phyloP scores from a whole-genome alignment of 1,140 invertebrate genomes.

The Zaprionus kolodkinae region DNA sequence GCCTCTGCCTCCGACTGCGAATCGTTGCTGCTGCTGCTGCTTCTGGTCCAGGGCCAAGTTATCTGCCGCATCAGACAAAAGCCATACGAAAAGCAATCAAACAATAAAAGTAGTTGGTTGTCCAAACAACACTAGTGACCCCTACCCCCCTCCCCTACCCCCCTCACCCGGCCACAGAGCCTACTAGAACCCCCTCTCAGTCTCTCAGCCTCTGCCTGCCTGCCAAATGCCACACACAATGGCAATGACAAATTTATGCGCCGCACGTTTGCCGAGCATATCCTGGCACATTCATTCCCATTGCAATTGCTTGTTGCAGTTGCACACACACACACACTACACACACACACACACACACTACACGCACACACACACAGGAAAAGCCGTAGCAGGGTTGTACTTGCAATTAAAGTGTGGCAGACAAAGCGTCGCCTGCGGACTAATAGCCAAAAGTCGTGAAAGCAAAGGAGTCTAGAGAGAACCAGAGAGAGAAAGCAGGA shows the following conservation, averaged over 20 bases:
- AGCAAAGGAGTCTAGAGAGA: neutral
- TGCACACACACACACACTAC: neutral
- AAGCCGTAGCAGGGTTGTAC: neutral
- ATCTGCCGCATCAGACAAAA: conserved; percentile 41
- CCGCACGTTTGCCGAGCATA: conserved; percentile 34
- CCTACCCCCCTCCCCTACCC: no score
- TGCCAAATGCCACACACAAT: conserved; percentile 45
- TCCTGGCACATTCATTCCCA: conserved; percentile 25
- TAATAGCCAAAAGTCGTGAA: conserved; percentile 11
- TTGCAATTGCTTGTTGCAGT: conserved; percentile 11
- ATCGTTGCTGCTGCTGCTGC: neutral
- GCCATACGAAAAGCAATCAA: conserved; percentile 44
- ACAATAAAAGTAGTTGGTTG: conserved; percentile 47
- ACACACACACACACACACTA: no score
- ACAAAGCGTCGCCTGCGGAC: conserved; percentile 15
- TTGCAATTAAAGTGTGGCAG: conserved; percentile 37
- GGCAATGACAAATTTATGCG: conserved; percentile 46
- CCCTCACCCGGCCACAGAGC: no score
- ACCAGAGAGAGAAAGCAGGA: neutral
- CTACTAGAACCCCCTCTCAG: no score
- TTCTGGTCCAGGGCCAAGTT: conserved; percentile 12
- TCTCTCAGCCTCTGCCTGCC: neutral
- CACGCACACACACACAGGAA: no score
- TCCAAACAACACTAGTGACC: conserved; percentile 27
- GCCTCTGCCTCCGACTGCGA: no score